Conservation (phyloP, 2,797 vertebrate species). For the Danio jaintianensis region DNA sequence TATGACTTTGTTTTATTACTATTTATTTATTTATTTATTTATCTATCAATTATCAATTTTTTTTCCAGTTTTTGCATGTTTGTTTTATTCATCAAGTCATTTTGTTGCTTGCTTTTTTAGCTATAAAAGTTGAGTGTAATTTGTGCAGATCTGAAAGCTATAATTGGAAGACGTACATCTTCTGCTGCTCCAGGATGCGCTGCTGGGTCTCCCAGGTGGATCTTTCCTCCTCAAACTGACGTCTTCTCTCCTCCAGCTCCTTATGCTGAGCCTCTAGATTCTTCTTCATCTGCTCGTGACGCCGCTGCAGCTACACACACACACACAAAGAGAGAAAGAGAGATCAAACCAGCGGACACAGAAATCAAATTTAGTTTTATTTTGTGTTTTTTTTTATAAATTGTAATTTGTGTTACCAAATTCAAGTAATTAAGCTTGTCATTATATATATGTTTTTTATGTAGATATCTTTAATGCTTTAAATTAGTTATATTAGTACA, state of each 20-base stretch:
- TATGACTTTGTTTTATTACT: too few species aligned
- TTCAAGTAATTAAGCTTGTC: neutral
- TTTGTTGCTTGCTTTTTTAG: too few species aligned
- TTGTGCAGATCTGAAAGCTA: neutral
- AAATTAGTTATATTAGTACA: neutral
- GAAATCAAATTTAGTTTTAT: too few species aligned
- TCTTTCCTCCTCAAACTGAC: conserved; percentile 94
- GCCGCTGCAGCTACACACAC: conserved; percentile 86
- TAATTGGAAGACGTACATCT: conserved; percentile 87
- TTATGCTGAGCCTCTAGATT: conserved; percentile 97
- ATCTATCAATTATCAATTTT: too few species aligned
- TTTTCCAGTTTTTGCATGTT: too few species aligned
- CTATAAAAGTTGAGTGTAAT: too few species aligned
- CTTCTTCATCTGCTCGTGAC: conserved; percentile 99
- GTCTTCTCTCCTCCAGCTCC: conserved; percentile 94
- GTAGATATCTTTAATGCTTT: neutral
- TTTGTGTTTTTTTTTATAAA: too few species aligned
- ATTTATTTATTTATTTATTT: too few species aligned
- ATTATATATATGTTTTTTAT: neutral
- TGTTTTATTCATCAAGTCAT: too few species aligned
- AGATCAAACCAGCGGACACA: neutral
- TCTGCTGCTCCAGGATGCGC: conserved; percentile 94
- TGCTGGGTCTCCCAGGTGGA: conserved; percentile 94
- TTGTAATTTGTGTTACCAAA: too few species aligned
- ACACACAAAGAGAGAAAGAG: neutral